These are phyloP conservation scores for Herpailurus yagouaroundi DNA, from an alignment of 2,113 vertebrate species.

Conservation along the genomic window DNA sequence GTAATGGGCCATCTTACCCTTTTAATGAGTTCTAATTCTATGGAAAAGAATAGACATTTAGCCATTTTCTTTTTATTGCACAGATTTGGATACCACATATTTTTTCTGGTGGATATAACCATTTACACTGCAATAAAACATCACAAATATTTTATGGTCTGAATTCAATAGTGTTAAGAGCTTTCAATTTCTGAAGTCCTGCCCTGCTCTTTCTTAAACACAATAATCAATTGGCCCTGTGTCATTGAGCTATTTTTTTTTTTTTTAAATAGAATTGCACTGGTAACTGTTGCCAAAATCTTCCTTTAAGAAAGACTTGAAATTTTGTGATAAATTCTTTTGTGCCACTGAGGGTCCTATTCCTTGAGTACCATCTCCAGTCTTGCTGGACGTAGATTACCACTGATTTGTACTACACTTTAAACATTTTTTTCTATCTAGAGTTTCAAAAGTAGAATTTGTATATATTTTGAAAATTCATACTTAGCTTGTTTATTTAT, in stretches of 20 bases:
- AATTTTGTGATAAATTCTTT: constrained; percentile 6
- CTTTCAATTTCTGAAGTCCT: constrained; percentile 60
- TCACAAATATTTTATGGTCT: constrained; percentile 64
- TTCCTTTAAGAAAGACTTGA: background rate
- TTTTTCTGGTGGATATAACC: constrained; percentile 7
- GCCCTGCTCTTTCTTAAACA: constrained; percentile 47
- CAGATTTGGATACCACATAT: constrained; percentile 1
- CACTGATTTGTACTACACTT: background rate
- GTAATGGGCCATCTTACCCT: background rate
- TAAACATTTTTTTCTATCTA: background rate
- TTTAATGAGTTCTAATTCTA: background rate
- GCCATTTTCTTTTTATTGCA: constrained; percentile 38
- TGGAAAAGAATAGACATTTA: background rate
- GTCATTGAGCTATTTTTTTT: background rate
- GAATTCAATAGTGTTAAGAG: constrained; percentile 68
- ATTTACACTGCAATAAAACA: constrained; percentile 63
- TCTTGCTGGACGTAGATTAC: background rate
- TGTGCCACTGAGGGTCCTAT: background rate
- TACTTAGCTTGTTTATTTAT: background rate
- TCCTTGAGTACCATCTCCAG: background rate
- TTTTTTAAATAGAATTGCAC: background rate
- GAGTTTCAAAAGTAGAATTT: background rate
- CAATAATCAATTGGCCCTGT: constrained; percentile 61
- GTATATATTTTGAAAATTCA: background rate
- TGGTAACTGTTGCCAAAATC: background rate